Evolutionary conservation across 35 echinoderm and acorn worm genomes (phyloP).

Genomic region (Anneissia japonica): DNA sequence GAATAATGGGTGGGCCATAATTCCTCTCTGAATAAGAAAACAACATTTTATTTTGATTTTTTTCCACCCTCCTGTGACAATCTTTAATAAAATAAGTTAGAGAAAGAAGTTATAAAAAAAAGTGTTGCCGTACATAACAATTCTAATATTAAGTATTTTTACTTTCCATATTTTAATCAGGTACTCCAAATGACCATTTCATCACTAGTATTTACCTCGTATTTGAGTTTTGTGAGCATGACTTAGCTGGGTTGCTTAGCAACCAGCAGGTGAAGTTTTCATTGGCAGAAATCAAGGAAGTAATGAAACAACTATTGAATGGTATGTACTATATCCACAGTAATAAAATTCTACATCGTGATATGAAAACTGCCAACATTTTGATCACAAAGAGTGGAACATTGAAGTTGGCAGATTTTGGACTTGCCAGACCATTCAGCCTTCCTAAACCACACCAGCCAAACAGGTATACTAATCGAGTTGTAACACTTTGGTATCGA

Average conservation of each 20-base stretch:
- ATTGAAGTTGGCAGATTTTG: slow-evolving; percentile 83
- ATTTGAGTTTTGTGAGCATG: slow-evolving; percentile 99
- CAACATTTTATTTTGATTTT: too few relatives aligned
- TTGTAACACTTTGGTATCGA: slow-evolving; percentile 93
- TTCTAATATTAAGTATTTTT: too few relatives aligned
- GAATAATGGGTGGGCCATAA: too few relatives aligned
- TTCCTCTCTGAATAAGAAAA: too few relatives aligned
- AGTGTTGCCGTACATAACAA: too few relatives aligned
- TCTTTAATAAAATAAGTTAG: too few relatives aligned
- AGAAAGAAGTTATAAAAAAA: too few relatives aligned
- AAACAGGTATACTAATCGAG: slow-evolving; percentile 78
- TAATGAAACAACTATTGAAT: slow-evolving; percentile 74
- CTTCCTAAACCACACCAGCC: slow-evolving; percentile 56
- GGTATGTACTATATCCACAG: slow-evolving; percentile 83
- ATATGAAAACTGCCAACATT: slow-evolving; percentile 99
- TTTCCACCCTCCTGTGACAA: too few relatives aligned
- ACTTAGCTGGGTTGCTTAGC: slow-evolving; percentile 85
- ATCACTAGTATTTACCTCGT: slow-evolving; percentile 92
- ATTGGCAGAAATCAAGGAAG: slow-evolving; percentile 86
- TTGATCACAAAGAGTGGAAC: slow-evolving; percentile 81
- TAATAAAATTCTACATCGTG: slow-evolving; percentile 81
- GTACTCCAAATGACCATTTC: slow-evolving; percentile 73
- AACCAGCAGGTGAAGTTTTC: slow-evolving; percentile 89
- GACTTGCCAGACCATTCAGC: slow-evolving; percentile 88
- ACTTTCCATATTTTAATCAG: too few relatives aligned